These are phyloP conservation scores for Aphidius ervi DNA, from an alignment of 1,140 invertebrate species.

Conservation along the genomic window DNA sequence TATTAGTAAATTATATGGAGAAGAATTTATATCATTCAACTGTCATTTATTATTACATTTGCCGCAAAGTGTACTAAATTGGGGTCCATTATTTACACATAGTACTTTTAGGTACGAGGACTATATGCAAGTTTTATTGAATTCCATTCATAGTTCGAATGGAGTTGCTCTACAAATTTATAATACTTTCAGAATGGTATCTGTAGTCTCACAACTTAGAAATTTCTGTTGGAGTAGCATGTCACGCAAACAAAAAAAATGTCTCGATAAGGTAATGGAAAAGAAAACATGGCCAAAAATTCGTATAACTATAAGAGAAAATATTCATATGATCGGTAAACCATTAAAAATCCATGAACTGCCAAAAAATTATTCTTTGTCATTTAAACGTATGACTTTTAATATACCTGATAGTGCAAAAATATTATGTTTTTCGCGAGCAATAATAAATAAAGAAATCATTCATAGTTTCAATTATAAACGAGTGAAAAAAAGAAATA, in stretches of 20 bases:
- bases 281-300: too few species aligned
- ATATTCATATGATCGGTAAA: background rate
- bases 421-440: background rate
- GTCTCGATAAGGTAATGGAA: too few species aligned
- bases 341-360: too few species aligned
- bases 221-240: too few species aligned
- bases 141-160: background rate
- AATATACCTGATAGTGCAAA: too few species aligned
- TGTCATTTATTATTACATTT: background rate
- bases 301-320: too few species aligned
- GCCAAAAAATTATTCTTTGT: too few species aligned
- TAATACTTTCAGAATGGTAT: too few species aligned
- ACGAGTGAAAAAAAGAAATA: constrained; percentile 13
- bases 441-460: constrained; percentile 8
- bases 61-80: background rate
- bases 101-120: background rate
- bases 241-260: too few species aligned
- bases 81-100: background rate
- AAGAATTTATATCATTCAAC: constrained; percentile 6
- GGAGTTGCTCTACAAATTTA: constrained; percentile 1
- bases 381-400: too few species aligned
- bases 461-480: constrained; percentile 9
- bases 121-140: background rate
- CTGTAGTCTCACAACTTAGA: too few species aligned
- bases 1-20: constrained; percentile 25